phyloP scores from a whole-genome alignment of 2,797 vertebrate species.

The Syngnathus acus region DNA sequence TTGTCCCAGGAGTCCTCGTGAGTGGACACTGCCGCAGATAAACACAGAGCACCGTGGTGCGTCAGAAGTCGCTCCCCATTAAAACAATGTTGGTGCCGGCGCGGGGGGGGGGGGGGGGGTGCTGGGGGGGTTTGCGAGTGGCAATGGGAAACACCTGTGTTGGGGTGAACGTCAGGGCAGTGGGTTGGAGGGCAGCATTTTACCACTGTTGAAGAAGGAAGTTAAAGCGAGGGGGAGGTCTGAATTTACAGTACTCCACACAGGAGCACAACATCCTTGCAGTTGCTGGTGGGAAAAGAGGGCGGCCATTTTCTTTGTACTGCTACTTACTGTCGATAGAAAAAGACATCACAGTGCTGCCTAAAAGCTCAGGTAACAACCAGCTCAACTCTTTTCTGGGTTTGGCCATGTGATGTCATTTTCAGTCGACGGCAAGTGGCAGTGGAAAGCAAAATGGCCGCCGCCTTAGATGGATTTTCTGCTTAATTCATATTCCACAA shows the following conservation, averaged over 20 bases:
- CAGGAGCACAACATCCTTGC: slow-evolving; percentile 42
- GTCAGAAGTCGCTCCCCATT: slow-evolving; percentile 72
- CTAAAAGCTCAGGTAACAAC: too few species aligned
- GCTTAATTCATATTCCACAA: too few species aligned
- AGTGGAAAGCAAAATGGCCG: too few species aligned
- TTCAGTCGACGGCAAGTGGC: too few species aligned
- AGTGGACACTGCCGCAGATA: slow-evolving; percentile 72
- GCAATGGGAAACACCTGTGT: slow-evolving; percentile 87
- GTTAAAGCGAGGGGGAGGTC: slow-evolving; percentile 33
- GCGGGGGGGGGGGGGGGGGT: slow-evolving; percentile 64
- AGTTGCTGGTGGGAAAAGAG: slow-evolving; percentile 56
- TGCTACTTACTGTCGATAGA: too few species aligned
- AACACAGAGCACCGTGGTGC: slow-evolving; percentile 72
- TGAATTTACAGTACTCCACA: slow-evolving; percentile 26
- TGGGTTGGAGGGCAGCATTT: slow-evolving; percentile 7
- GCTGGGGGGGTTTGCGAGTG: slow-evolving; percentile 32
- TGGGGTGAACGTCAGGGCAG: slow-evolving; percentile 53
- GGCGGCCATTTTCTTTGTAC: too few species aligned
- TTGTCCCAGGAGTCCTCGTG: slow-evolving; percentile 56
- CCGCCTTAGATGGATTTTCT: too few species aligned
- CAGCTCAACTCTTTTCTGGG: too few species aligned
- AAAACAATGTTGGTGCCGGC: slow-evolving; percentile 73
- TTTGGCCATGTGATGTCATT: too few species aligned
- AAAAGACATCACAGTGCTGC: too few species aligned
- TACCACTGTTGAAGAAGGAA: slow-evolving; percentile 37